These are phyloP conservation scores for Seladonia tumulorum DNA, from an alignment of 2,888 invertebrate genomes.

Conservation along the genomic window DNA sequence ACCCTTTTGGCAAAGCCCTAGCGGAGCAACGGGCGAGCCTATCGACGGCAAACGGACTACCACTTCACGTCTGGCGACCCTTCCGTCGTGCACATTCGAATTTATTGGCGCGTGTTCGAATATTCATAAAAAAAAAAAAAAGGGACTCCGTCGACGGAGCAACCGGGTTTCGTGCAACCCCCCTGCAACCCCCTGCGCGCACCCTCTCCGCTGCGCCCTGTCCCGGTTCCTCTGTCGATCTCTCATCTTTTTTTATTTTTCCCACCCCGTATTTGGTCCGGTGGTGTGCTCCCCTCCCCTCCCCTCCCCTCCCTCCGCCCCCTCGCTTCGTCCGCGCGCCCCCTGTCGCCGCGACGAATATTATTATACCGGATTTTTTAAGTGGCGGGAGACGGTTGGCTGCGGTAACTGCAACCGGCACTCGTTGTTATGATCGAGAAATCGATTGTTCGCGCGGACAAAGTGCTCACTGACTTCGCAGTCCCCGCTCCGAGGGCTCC, in stretches of 20 bases:
- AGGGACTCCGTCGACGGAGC: slow-evolving; percentile 68
- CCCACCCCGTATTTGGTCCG: slow-evolving; percentile 12
- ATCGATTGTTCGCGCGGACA: slow-evolving; percentile 80
- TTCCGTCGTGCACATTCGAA: slow-evolving; percentile 82
- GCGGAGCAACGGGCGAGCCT: slow-evolving; percentile 68
- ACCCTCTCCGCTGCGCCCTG: slow-evolving; percentile 2
- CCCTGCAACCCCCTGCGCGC: slow-evolving; percentile 26
- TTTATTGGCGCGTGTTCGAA: slow-evolving; percentile 83
- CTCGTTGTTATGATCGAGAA: slow-evolving; percentile 78
- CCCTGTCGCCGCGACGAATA: slow-evolving; percentile 60
- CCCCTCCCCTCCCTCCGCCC: not conserved
- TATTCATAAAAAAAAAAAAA: slow-evolving; percentile 80
- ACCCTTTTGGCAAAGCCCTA: slow-evolving; percentile 68
- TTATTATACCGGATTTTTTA: slow-evolving; percentile 70
- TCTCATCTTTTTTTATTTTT: slow-evolving; percentile 12
- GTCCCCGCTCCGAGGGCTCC: slow-evolving; percentile 58
- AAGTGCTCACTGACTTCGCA: slow-evolving; percentile 80
- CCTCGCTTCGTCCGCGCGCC: slow-evolving; percentile 39
- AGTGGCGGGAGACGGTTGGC: slow-evolving; percentile 59
- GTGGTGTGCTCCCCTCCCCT: not conserved
- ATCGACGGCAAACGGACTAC: slow-evolving; percentile 75
- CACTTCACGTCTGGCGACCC: slow-evolving; percentile 83
- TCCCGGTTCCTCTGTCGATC: slow-evolving; percentile 26
- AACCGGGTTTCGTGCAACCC: slow-evolving; percentile 52
- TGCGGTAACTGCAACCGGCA: slow-evolving; percentile 69